Evolutionary conservation across 92 coral and sea anemone species (phyloP), one percentile per base, ranked within the genome.

Genomic region (Diadumene lineata): DNA sequence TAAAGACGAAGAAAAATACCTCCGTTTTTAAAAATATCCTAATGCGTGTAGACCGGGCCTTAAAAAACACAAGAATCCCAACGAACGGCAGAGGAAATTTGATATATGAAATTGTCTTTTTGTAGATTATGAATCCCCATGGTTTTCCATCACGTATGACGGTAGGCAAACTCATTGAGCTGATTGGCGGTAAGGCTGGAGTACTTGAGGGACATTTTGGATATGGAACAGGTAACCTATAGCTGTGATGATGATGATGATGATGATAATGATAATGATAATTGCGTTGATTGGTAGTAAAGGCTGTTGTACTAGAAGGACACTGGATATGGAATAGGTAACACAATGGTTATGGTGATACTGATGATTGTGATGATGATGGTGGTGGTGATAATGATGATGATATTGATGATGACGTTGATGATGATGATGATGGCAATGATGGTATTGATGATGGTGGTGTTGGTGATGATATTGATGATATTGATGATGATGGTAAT

Each of bases 131-230:
- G 98, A 94, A 94, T 38, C 98, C 98, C 0, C 98, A 94, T 73
- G 98, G 98, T 1, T 94, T 94, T 72, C 98, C 98, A 4, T 94
- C 98, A 7, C 98, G 98, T 61, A 94, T 94, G 98, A 94, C 98
- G 9, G 98, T 94, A 21, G 98, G 98, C 51, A 94, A 94, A 69
- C 78, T 94, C 18, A 94, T 94, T 27, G 98, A 94, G 68, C 89
- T 94, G 69, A 69, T 94, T 68, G 97, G 97, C 15, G 98, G 98
- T 15, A 94, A 94, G 53, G 98, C 98, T 43, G 98, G 97, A 15
- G 97, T 91, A 2, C 73, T 94, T 62, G 84, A 88, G 27, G 98
- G 98, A 2, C 89, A 86, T 58, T 92, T 92, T 77, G 94, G 92
- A 13, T 91, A 94, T n/a, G 98, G 98, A 65, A 94, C 98, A 74